Evolutionary conservation across 1,140 invertebrate species (phyloP), one percentile per base, ranked within the genome.

Genomic region (Bacillus rossius): DNA sequence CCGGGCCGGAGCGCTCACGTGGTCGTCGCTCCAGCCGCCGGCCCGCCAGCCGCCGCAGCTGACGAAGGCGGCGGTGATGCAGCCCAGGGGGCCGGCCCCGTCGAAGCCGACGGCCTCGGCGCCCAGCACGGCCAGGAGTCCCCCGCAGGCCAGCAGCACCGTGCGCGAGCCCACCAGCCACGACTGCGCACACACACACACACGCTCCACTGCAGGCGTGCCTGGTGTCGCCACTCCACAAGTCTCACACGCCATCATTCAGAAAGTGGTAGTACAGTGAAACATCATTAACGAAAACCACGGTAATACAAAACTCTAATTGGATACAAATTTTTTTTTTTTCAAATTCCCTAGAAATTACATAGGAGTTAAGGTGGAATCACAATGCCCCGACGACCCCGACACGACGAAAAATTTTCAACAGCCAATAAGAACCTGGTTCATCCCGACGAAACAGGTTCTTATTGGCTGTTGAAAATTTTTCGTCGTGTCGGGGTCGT

Each of bases 81-180:
- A 81, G 4, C 77, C 84, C n/a, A 87, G 68, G 7, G 84, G 79
- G 13, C 86, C 85, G 10, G 82, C 80, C n/a, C 82, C 84, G 41
- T 73, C 73, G 64, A 81, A 77, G 3, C 77, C 77, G 45, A 84
- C 68, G 25, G 70, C 67, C 45, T 74, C 71, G 63, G 82, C 84
- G 37, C 83, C 82, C 69, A 87, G 80, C 41, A 85, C 78, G 20
- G 78, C 75, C 40, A 83, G 69, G 34, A 83, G 66, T 26, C 83
- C 83, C 51, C 73, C 81, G 57, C 76, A 68, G 29, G 81, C 65
- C 53, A 81, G 67, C 59, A 84, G 67, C 55, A 82, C 69, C 61
- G 76, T 73, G 41, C 77, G 69, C 55, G 78, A 63, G 4, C n/a
- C 26, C 26, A 29, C 20, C 26, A 51, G 17, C 16, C 16, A 25